phyloP scores from a whole-genome alignment of 2,888 invertebrate genomes.

The Scaptodrosophila latifasciaeformis region DNA sequence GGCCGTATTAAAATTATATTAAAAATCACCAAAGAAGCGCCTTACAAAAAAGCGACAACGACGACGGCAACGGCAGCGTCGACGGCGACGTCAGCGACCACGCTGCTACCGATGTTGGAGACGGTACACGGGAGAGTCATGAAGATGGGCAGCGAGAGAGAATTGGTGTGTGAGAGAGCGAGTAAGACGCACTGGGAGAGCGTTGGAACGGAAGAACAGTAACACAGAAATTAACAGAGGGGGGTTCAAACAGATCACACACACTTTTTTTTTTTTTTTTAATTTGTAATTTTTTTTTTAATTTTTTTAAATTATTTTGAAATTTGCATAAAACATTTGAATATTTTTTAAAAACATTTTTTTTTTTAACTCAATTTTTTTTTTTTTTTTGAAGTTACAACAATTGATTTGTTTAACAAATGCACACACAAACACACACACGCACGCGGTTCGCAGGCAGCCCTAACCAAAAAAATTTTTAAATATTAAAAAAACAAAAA shows the following conservation, averaged over 20 bases:
- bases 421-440: not conserved
- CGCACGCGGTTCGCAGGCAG: not conserved
- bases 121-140: too few relatives aligned
- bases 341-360: constrained; percentile 28
- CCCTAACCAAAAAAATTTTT: too few relatives aligned
- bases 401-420: too few relatives aligned
- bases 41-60: not conserved
- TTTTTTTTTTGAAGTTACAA: too few relatives aligned
- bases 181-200: not conserved
- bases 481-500: not conserved
- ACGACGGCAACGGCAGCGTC: not conserved
- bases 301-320: not conserved
- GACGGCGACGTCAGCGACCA: too few relatives aligned
- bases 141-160: too few relatives aligned
- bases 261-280: constrained; percentile 22
- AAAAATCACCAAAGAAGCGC: not conserved
- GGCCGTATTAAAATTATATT: constrained; percentile 6
- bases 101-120: too few relatives aligned
- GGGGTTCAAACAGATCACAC: too few relatives aligned
- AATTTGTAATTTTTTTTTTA: not conserved
- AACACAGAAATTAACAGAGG: too few relatives aligned
- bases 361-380: too few relatives aligned
- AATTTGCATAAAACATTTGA: constrained; percentile 17
- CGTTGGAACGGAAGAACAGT: too few relatives aligned
- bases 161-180: too few relatives aligned